Percentiles rank a stretch among this genome's conserved stretches.
These are phyloP conservation scores for Gari tellinella DNA, from an alignment of 2,888 invertebrate genomes.

Conservation along the genomic window DNA sequence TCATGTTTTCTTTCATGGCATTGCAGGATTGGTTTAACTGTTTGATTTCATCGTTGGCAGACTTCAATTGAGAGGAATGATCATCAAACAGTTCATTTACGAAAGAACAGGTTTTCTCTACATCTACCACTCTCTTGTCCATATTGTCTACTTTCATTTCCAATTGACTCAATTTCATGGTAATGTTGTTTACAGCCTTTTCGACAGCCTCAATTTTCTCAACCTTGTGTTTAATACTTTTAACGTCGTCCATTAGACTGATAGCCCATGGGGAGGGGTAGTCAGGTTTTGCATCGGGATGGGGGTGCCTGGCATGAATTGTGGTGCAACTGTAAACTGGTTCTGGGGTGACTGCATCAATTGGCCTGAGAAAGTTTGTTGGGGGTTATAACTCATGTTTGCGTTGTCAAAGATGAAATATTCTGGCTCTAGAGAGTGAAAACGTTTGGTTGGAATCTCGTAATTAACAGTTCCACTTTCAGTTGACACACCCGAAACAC, in stretches of 20 bases:
- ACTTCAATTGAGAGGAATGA: constrained; percentile 5
- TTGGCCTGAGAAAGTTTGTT: no score
- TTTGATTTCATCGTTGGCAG: constrained; percentile 10
- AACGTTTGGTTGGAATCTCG: no score
- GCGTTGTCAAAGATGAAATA: no score
- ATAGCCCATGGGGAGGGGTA: constrained; percentile 16
- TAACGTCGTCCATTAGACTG: constrained; percentile 22
- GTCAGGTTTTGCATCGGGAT: no score
- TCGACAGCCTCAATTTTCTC: constrained; percentile 26
- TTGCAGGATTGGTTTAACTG: constrained; percentile 12
- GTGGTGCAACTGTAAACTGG: no score
- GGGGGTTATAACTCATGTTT: no score
- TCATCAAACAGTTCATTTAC: constrained; percentile 9
- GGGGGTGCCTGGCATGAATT: no score
- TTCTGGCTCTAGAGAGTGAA: no score
- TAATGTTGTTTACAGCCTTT: constrained; percentile 26
- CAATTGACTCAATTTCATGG: constrained; percentile 16
- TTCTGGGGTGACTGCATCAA: no score
- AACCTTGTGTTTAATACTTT: constrained; percentile 14
- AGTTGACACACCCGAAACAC: no score
- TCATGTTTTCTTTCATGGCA: constrained; percentile 2
- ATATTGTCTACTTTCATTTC: constrained; percentile 17
- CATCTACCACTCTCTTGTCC: constrained; percentile 14
- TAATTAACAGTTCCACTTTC: no score
- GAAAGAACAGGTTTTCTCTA: constrained; percentile 19